Evolutionary conservation across 2,888 invertebrate species (phyloP), one percentile per base, ranked within the genome.

Genomic region (Cordilura impudica): DNA sequence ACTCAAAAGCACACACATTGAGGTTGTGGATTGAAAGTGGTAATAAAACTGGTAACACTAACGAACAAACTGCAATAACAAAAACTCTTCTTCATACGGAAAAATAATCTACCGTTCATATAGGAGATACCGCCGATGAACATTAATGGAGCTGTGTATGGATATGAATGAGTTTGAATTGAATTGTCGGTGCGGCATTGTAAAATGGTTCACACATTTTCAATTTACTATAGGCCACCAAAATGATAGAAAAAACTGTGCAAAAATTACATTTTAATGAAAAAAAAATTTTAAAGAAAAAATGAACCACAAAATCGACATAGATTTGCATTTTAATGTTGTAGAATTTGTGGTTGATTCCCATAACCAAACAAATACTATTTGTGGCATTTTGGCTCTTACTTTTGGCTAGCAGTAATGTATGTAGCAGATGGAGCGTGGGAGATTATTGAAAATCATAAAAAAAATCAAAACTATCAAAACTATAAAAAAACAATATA

Each of bases 301-400:
- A 21, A 53, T 54, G 21, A 53, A 54, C 66, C 66, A 45, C 66
- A 66, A 66, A 53, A 45, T 66, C 66, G 66, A 54, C 66, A 66
- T 54, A 66, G 66, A 66, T 66, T 66, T 66, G 53, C 66, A 66
- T 66, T 66, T 66, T 53, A 66, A 54, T 66, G 23, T 53, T 54
- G 18, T 54, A 23, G 43, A 54, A 66, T 54, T 53, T 66, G 54
- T 66, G 66, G 51, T 23, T n/a, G 12, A 45, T 23, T 26, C 43
- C 29, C n/a, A 66, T 19, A 49, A 31, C 61, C 47, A 29, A 63
- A 18, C 47, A 31, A 45, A 47, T 18, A 31, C 19, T 29, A 49
- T 49, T 63, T 63, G 61, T 18, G 61, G 61, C 21, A 26, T 26
- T 4, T 26, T 26, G 3, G 3, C 6, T 26, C 6, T 26, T 26